Evolutionary conservation across 2,797 vertebrate genomes (phyloP).

Genomic region (Ctenochaetus hawaiiensis): DNA sequence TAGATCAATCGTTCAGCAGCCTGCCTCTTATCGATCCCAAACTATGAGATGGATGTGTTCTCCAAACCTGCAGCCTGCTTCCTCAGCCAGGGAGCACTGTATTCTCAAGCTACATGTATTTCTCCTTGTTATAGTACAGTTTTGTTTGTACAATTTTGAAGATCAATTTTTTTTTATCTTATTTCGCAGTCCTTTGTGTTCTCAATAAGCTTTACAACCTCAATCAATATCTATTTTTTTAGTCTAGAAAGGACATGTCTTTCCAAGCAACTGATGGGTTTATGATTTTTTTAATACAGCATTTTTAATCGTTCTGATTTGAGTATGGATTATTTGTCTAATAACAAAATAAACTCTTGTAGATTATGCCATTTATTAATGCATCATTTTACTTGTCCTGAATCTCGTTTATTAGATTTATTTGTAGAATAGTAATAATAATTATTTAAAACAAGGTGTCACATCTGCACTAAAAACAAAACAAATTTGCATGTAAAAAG

Average conservation of each 20-base stretch:
- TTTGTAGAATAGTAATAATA: not conserved
- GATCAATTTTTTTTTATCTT: not conserved
- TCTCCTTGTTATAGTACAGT: not conserved
- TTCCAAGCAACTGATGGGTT: not conserved
- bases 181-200: not conserved
- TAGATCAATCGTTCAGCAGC: slow-evolving; percentile 76
- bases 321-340: not conserved
- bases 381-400: not conserved
- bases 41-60: slow-evolving; percentile 77
- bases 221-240: not conserved
- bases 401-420: not conserved
- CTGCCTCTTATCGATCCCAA: slow-evolving; percentile 80
- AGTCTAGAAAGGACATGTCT: not conserved
- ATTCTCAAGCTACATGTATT: slow-evolving; percentile 42
- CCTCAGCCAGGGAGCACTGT: slow-evolving; percentile 69
- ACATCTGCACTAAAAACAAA: no score
- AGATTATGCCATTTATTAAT: not conserved
- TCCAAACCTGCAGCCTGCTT: slow-evolving; percentile 55
- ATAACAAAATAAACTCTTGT: not conserved
- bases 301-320: not conserved
- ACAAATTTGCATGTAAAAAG: no score
- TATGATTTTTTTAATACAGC: not conserved
- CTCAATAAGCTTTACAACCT: not conserved
- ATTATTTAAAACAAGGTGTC: no score
- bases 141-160: not conserved